phyloP scores from a whole-genome alignment of 2,113 vertebrate species.

The Calyptomena viridis region DNA sequence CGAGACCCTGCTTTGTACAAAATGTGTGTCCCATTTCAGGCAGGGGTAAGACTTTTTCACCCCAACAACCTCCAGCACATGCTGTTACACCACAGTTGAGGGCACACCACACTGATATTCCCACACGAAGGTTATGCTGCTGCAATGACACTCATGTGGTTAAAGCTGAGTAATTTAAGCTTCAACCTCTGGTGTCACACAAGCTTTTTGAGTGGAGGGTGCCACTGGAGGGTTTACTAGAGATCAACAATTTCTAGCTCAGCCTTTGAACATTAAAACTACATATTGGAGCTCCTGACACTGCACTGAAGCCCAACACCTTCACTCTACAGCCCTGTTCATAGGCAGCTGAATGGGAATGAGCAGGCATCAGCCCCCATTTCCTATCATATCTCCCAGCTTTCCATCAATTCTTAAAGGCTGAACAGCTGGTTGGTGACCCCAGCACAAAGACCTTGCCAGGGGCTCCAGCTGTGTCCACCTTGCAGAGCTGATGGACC shows the following conservation, averaged over 20 bases:
- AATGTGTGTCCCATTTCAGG: background rate
- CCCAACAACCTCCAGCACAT: accelerated
- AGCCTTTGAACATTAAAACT: background rate
- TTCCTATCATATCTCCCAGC: accelerated
- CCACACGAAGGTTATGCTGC: background rate
- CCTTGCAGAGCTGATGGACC: background rate
- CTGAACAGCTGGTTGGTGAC: background rate
- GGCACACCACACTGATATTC: accelerated
- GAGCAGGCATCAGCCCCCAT: background rate
- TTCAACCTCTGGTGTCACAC: background rate
- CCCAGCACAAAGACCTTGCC: background rate
- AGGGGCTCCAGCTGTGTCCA: accelerated
- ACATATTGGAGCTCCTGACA: accelerated
- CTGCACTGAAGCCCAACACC: accelerated
- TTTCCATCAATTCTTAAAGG: background rate
- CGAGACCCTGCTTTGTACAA: background rate
- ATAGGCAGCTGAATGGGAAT: background rate
- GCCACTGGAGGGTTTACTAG: background rate
- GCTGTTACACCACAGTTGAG: accelerated
- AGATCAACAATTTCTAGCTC: background rate
- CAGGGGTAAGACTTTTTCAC: background rate
- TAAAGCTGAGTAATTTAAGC: background rate
- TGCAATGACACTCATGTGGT: background rate
- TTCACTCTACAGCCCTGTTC: accelerated
- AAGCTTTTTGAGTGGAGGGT: background rate